Evolutionary conservation across 2,888 invertebrate species (phyloP), one percentile per base, ranked within the genome.

Genomic region (Osedax fenrisi): DNA sequence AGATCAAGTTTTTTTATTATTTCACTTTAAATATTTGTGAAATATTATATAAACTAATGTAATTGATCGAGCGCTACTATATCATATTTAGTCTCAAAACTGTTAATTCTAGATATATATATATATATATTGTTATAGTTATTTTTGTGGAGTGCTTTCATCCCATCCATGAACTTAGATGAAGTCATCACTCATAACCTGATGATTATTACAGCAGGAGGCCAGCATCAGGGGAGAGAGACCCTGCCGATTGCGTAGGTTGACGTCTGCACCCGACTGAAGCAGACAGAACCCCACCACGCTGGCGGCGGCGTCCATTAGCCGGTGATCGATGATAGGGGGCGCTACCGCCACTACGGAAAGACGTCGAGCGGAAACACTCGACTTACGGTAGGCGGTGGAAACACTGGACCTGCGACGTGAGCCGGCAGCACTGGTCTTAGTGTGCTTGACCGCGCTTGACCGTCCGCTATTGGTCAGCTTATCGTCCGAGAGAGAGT

Each of bases 171-270:
- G n/a, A n/a, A n/a, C n/a, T n/a, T n/a, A n/a, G n/a, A n/a, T n/a
- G n/a, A n/a, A n/a, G n/a, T n/a, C n/a, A n/a, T n/a, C n/a, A n/a
- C n/a, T n/a, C n/a, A n/a, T 41, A 5, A 41, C 41, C 41, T 41
- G 41, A 41, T 41, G 17, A 17, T 41, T 41, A 41, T 41, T 41
- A 5, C 41, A 10, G 41, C 41, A 41, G 5, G 17, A 5, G 10
- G 41, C 41, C 41, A 41, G 17, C 10, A 41, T 41, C 17, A 79
- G 75, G 10, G 79, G 76, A 41, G 75, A 66, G 64, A 74, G 76
- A 5, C 79, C 79, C 26, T 79, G 78, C 73, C 78, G 78, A 22
- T 79, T 78, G 13, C 72, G 73, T 1, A 77, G n/a, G 74, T 79
- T 78, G 5, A 77, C 75, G 26, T 76, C 76, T 13, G 78, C 78